phyloP scores from a whole-genome alignment of 1,140 invertebrate genomes.

The Paracyclopina nana region DNA sequence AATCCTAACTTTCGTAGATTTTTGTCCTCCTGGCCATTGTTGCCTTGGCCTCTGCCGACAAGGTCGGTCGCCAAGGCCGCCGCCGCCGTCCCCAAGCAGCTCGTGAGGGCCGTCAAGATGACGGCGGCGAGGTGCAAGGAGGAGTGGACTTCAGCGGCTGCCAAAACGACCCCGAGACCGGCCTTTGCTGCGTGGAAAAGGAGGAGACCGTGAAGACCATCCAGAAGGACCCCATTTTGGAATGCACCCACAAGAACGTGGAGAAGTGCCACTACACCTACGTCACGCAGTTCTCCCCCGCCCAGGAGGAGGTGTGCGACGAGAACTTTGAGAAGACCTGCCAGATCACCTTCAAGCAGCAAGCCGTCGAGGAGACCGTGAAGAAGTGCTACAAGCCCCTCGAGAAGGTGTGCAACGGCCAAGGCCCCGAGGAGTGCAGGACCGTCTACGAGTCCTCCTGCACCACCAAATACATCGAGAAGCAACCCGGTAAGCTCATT shows the following conservation, averaged over 20 bases:
- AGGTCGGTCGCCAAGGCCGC: constrained; percentile 2
- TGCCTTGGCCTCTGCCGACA: too few species aligned
- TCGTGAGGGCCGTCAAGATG: constrained; percentile 7
- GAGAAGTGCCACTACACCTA: constrained; percentile 16
- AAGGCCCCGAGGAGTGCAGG: constrained; percentile 12
- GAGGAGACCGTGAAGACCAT: constrained; percentile 6
- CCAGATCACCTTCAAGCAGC: constrained; percentile 15
- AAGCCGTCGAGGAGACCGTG: constrained; percentile 11
- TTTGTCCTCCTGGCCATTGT: too few species aligned
- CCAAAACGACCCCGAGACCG: constrained; percentile 9
- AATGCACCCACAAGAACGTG: constrained; percentile 16
- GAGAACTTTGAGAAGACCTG: constrained; percentile 16
- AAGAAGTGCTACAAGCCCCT: constrained; percentile 10
- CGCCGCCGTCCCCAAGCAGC: background rate
- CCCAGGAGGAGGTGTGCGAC: constrained; percentile 14
- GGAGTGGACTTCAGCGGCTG: constrained; percentile 12
- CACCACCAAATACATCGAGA: constrained; percentile 15
- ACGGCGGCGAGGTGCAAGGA: background rate
- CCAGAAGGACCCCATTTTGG: constrained; percentile 10
- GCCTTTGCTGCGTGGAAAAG: constrained; percentile 12
- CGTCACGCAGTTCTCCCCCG: constrained; percentile 10
- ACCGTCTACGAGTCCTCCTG: constrained; percentile 16
- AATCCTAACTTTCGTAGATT: too few species aligned
- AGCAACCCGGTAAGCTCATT: constrained; percentile 10
- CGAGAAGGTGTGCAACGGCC: constrained; percentile 11